phyloP scores from a whole-genome alignment of 2,888 invertebrate genomes.

The Helobdella robusta region DNA sequence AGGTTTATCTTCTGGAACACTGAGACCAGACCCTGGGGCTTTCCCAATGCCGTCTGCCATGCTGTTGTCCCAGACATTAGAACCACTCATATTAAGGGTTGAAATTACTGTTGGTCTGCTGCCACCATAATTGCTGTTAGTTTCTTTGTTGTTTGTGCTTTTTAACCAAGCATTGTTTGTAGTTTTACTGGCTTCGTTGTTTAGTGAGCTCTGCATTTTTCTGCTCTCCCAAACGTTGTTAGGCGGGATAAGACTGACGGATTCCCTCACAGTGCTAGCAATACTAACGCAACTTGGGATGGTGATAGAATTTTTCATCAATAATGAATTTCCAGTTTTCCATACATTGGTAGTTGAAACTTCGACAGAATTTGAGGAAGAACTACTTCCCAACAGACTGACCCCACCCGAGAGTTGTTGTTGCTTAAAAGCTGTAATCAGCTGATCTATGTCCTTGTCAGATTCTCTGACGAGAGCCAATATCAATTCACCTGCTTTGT shows the following conservation, averaged over 20 bases:
- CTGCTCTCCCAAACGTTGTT: conserved; percentile 33
- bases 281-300: background rate
- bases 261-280: background rate
- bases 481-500: conserved; percentile 82
- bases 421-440: conserved; percentile 30
- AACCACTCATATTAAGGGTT: background rate
- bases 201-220: conserved; percentile 15
- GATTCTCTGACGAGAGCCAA: conserved; percentile 86
- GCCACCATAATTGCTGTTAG: too few relatives aligned
- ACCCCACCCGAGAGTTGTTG: conserved; percentile 6
- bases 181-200: conserved; percentile 7
- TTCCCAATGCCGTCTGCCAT: conserved; percentile 31
- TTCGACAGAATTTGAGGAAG: background rate
- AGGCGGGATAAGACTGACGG: conserved; percentile 13
- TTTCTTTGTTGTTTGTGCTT: background rate
- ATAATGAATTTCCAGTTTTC: conserved; percentile 11
- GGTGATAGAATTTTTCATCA: background rate
- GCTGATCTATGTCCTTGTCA: conserved; percentile 54
- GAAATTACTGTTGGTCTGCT: background rate
- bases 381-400: too few relatives aligned
- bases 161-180: background rate
- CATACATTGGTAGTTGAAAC: conserved; percentile 10
- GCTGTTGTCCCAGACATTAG: conserved; percentile 30
- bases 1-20: conserved; percentile 18
- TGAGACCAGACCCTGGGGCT: background rate